phyloP scores from a whole-genome alignment of 2,113 vertebrate genomes.

The Fulica atra region DNA sequence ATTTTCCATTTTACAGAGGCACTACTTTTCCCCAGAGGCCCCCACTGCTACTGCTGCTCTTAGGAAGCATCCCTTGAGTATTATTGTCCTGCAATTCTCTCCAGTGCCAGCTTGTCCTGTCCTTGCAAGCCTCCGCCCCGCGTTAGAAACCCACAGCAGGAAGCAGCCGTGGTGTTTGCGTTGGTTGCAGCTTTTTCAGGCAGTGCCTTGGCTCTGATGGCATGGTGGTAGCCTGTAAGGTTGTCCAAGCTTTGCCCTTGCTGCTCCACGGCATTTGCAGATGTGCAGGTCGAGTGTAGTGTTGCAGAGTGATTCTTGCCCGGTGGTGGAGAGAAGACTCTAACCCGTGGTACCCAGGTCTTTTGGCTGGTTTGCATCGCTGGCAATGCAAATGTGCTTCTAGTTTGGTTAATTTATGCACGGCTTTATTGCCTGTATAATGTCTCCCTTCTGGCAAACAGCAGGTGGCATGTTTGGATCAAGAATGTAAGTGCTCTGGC shows the following conservation, averaged over 20 bases:
- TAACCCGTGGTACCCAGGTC: background rate
- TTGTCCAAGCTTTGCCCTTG: background rate
- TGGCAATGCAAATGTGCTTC: background rate
- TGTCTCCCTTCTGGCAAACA: background rate
- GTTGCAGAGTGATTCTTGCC: background rate
- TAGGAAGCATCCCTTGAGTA: background rate
- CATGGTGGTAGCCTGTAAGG: background rate
- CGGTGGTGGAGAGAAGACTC: background rate
- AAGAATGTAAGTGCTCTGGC: background rate
- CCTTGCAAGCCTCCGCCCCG: background rate
- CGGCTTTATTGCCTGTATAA: background rate
- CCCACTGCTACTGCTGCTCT: background rate
- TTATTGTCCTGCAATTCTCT: background rate
- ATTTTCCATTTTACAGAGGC: background rate
- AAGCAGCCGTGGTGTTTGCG: background rate
- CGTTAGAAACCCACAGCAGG: background rate
- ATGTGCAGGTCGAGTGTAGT: background rate
- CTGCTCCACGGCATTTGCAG: background rate
- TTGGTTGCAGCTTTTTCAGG: background rate
- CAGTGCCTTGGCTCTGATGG: background rate
- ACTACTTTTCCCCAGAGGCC: background rate
- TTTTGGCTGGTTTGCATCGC: background rate
- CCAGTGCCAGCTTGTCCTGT: background rate
- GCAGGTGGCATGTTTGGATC: conserved; percentile 47
- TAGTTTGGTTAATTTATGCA: background rate